These are phyloP conservation scores for Saccostrea glomerata DNA, from an alignment of 1,140 invertebrate species.

Conservation along the genomic window DNA sequence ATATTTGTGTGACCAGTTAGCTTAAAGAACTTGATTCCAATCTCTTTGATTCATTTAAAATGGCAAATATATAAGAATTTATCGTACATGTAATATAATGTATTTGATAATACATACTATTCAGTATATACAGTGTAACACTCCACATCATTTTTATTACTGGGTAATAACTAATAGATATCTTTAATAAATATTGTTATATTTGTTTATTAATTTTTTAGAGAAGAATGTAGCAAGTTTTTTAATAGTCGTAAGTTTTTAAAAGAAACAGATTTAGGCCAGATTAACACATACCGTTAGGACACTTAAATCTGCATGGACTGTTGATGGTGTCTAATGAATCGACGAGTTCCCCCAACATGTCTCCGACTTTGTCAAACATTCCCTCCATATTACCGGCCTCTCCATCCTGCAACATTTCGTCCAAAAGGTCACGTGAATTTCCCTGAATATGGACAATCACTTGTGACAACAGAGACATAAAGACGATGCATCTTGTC, in stretches of 20 bases:
- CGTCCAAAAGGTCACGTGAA: not conserved
- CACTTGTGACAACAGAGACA: not conserved
- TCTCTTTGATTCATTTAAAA: too few relatives aligned
- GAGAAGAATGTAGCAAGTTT: too few relatives aligned
- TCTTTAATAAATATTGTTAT: not conserved
- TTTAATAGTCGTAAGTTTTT: not conserved
- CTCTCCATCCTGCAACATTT: conserved; percentile 21
- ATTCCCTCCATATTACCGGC: conserved; percentile 18
- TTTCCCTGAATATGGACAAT: not conserved
- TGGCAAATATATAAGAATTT: too few relatives aligned
- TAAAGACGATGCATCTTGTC: not conserved
- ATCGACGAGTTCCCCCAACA: conserved; percentile 26
- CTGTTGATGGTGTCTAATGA: not conserved
- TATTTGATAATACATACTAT: too few relatives aligned
- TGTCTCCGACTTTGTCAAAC: conserved; percentile 29
- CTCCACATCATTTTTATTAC: too few relatives aligned
- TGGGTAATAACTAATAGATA: not conserved
- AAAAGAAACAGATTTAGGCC: not conserved
- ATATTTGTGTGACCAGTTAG: too few relatives aligned
- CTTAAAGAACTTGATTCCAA: too few relatives aligned
- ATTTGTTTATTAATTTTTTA: not conserved
- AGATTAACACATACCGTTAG: conserved; percentile 13
- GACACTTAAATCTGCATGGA: conserved; percentile 24
- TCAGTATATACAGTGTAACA: too few relatives aligned
- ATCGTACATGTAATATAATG: too few relatives aligned